Evolutionary conservation across 2,888 invertebrate genomes (phyloP), one percentile per base, ranked within the genome.

Genomic region (Tubulanus polymorphus): DNA sequence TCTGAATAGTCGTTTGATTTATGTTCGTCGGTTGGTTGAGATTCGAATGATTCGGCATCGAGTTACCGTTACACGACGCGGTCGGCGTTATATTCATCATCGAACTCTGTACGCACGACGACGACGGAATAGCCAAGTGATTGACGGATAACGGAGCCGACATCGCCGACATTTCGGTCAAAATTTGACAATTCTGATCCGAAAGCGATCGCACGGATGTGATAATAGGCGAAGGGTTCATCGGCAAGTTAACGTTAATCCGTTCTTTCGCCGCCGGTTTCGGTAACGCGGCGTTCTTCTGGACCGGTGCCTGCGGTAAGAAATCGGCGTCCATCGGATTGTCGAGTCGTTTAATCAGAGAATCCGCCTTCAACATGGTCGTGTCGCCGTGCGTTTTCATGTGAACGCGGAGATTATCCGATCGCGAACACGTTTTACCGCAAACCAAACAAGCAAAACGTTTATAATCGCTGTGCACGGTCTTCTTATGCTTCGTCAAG

Each of bases 371-470:
- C 5, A 35, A 47, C 48, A 58, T 58, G 45, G 41, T 47, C 25
- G 60, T 61, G 28, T 62, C 55, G 30, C 49, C 49, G 32, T 64
- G 66, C 1, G 59, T 59, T n/a, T 56, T 66, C 63, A 71, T 65
- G 48, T 71, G 69, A 20, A 68, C 66, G 5, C 74, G 64, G 52
- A 75, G 61, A 53, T 74, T 75, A 60, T 73, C 75, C 35, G 67
- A 69, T 29, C 75, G 56, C 3, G 68, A 66, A 37, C 68, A 68
- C 3, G 62, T 57, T 53, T 74, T 75, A 1, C 70, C 70, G 63
- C 75, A 75, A 20, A 71, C 63, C 26, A 65, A 66, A 57, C 75
- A 75, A 1, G 64, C 65, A 62, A 70, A 74, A 45, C 68, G 63
- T 37, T 69, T 70, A n/a, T 58, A 60, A 2, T 63, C 55, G 18